Percentiles rank a stretch among this genome's conserved stretches.
Evolutionary conservation across 1,140 invertebrate species (phyloP).

Genomic region (Drosophila subpulchrella): DNA sequence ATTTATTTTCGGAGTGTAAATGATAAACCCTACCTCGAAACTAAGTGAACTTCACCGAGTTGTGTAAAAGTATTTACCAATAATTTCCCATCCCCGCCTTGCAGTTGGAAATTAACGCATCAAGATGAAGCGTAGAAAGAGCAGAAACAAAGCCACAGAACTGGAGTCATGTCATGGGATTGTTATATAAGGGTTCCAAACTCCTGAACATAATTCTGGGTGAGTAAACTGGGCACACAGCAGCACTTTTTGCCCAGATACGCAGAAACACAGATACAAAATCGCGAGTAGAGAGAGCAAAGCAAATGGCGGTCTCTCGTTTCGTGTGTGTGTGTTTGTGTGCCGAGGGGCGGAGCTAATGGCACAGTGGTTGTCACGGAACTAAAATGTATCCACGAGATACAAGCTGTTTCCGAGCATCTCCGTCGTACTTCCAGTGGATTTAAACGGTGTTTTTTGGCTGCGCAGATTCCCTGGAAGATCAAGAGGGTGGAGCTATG

Average conservation of each 20-base stretch:
- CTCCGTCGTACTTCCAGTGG: slow-evolving; percentile 26
- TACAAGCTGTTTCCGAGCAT: slow-evolving; percentile 30
- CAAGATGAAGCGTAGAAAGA: slow-evolving; percentile 84
- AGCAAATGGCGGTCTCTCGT: slow-evolving; percentile 65
- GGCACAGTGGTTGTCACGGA: slow-evolving; percentile 63
- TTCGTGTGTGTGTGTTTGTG: slow-evolving; percentile 19
- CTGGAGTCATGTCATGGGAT: slow-evolving; percentile 84
- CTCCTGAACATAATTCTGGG: slow-evolving; percentile 85
- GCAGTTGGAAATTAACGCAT: slow-evolving; percentile 60
- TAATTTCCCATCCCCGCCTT: slow-evolving; percentile 23
- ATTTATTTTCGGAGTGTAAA: no score
- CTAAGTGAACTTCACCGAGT: not conserved
- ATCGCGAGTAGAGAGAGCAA: slow-evolving; percentile 35
- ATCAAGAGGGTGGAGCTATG: slow-evolving; percentile 85
- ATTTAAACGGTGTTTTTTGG: slow-evolving; percentile 10
- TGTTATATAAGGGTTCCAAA: slow-evolving; percentile 84
- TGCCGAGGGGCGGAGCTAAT: slow-evolving; percentile 64
- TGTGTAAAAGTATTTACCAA: not conserved
- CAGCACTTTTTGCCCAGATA: slow-evolving; percentile 2
- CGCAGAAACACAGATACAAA: slow-evolving; percentile 27
- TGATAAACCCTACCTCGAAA: no score
- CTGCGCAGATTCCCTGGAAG: slow-evolving; percentile 84
- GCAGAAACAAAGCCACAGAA: slow-evolving; percentile 65
- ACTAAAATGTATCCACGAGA: slow-evolving; percentile 33
- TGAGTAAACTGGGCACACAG: slow-evolving; percentile 46